These are phyloP conservation scores for Cheiracanthium punctorium DNA, from an alignment of 2,888 invertebrate species.

Conservation along the genomic window DNA sequence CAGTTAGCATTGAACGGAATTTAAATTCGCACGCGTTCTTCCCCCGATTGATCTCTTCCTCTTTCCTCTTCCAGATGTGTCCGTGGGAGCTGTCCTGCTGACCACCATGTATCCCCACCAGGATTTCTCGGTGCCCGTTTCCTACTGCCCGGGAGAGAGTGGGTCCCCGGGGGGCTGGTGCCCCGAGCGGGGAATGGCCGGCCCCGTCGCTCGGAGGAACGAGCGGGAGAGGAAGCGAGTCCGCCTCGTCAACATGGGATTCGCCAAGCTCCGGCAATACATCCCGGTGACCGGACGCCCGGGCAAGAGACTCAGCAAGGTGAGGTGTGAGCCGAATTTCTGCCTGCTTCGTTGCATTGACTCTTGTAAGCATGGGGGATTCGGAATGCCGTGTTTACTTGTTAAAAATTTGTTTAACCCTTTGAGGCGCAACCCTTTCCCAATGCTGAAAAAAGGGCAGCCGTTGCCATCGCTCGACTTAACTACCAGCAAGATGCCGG, in stretches of 20 bases:
- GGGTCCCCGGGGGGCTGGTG: constrained; percentile 28
- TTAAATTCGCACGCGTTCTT: too few relatives aligned
- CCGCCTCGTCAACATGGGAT: constrained; percentile 85
- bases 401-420: too few relatives aligned
- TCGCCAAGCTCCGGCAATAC: constrained; percentile 90
- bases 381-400: too few relatives aligned
- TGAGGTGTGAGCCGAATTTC: not conserved
- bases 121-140: constrained; percentile 19
- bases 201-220: constrained; percentile 89
- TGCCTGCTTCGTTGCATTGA: too few relatives aligned
- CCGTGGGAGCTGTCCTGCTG: not conserved
- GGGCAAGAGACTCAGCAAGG: constrained; percentile 63
- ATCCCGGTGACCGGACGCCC: constrained; percentile 80
- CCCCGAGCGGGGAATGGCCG: constrained; percentile 7
- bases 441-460: too few relatives aligned
- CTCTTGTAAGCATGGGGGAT: too few relatives aligned
- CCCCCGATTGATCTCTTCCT: not conserved
- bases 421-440: too few relatives aligned
- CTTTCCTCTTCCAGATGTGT: constrained; percentile 17
- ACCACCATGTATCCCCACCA: constrained; percentile 38
- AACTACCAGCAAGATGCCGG: too few relatives aligned
- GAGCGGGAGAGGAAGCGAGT: constrained; percentile 95
- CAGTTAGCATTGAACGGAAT: too few relatives aligned
- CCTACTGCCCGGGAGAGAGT: constrained; percentile 15
- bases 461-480: too few relatives aligned